Conservation (phyloP, 1,140 invertebrate species). For the Globodera ellingtonae region DNA sequence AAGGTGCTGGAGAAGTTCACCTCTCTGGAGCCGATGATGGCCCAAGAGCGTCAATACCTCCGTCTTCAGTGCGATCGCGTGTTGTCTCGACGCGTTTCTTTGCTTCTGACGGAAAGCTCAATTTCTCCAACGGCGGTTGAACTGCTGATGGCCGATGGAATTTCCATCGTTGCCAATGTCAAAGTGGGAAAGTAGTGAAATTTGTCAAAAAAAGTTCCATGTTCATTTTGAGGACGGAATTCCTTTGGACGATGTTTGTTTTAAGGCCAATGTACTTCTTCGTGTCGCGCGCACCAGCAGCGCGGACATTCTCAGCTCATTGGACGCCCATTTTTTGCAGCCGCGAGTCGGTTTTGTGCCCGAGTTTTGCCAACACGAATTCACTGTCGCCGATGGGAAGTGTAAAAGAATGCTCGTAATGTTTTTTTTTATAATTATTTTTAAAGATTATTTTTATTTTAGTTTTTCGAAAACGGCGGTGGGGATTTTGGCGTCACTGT, state of each 20-base stretch:
- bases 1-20: conserved; percentile 50
- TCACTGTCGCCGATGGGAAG: conserved; percentile 70
- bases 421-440: neutral
- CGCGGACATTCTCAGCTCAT: conserved; percentile 83
- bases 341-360: conserved; percentile 84
- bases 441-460: conserved; percentile 3
- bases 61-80: conserved; percentile 74
- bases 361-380: conserved; percentile 79
- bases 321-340: conserved; percentile 80
- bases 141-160: conserved; percentile 72
- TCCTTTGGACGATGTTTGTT: too few relatives aligned
- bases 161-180: conserved; percentile 85
- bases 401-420: conserved; percentile 49
- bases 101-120: conserved; percentile 85
- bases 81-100: conserved; percentile 78
- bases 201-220: too few relatives aligned
- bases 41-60: conserved; percentile 62
- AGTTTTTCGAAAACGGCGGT: conserved; percentile 54
- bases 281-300: conserved; percentile 80
- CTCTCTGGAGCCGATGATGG: conserved; percentile 60
- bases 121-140: conserved; percentile 73
- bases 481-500: conserved; percentile 30
- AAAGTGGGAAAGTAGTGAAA: conserved; percentile 70
- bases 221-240: too few relatives aligned
- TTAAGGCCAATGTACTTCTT: conserved; percentile 74